Percentiles rank a stretch among this genome's conserved stretches.
These are phyloP conservation scores for Drosophila pruinosa DNA, from an alignment of 1,140 invertebrate genomes.

Conservation along the genomic window DNA sequence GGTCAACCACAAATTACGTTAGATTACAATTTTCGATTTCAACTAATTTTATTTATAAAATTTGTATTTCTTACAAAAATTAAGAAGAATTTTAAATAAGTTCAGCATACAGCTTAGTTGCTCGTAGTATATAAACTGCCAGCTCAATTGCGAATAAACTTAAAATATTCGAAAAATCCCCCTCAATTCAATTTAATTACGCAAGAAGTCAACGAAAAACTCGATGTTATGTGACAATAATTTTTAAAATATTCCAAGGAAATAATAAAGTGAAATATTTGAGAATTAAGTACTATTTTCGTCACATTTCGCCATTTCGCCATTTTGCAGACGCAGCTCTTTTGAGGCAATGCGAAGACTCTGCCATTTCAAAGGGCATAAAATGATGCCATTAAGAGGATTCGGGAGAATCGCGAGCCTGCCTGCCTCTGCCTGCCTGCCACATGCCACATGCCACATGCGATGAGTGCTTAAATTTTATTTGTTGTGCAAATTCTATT, in stretches of 20 bases:
- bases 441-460: slow-evolving; percentile 27
- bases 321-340: background rate
- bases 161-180: background rate
- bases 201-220: background rate
- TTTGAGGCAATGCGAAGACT: background rate
- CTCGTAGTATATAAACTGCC: too few relatives aligned
- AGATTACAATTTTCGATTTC: too few relatives aligned
- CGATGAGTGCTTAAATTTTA: slow-evolving; percentile 61
- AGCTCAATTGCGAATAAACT: too few relatives aligned
- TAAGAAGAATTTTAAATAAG: too few relatives aligned
- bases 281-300: background rate
- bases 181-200: background rate
- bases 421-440: background rate
- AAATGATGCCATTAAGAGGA: slow-evolving; percentile 58
- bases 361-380: slow-evolving; percentile 11
- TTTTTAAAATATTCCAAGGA: background rate
- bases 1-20: background rate
- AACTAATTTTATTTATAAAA: background rate
- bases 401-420: slow-evolving; percentile 36
- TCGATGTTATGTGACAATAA: background rate
- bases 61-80: background rate
- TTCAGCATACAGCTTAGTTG: too few relatives aligned
- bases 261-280: background rate
- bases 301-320: background rate
- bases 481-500: slow-evolving; percentile 75